Conservation (phyloP, 2,888 invertebrate genomes). For the Vandiemenella viatica region DNA sequence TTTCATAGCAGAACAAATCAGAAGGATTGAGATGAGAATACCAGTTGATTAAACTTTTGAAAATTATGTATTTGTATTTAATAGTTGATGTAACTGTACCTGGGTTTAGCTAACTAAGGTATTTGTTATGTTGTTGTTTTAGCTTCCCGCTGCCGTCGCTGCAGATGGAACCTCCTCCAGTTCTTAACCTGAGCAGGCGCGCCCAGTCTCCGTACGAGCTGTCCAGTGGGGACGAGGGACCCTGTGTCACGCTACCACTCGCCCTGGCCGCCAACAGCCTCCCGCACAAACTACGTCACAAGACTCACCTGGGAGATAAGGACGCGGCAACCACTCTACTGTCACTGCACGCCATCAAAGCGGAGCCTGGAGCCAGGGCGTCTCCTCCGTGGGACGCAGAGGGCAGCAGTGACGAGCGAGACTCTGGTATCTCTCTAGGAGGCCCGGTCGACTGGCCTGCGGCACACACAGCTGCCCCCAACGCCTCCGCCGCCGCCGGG, state of each 20-base stretch:
- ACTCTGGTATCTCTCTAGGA: slow-evolving; percentile 76
- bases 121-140: too few relatives aligned
- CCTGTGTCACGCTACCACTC: slow-evolving; percentile 16
- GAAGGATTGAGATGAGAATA: too few relatives aligned
- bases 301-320: slow-evolving; percentile 77
- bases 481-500: slow-evolving; percentile 12
- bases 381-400: slow-evolving; percentile 79
- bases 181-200: slow-evolving; percentile 31
- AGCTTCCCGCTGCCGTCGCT: background rate
- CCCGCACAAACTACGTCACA: slow-evolving; percentile 82
- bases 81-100: too few relatives aligned
- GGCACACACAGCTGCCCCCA: slow-evolving; percentile 24
- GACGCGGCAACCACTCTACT: slow-evolving; percentile 64
- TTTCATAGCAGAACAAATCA: too few relatives aligned
- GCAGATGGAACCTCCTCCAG: slow-evolving; percentile 8
- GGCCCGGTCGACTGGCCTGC: slow-evolving; percentile 27
- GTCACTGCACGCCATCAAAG: slow-evolving; percentile 73
- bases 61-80: too few relatives aligned
- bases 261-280: slow-evolving; percentile 59
- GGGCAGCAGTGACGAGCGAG: slow-evolving; percentile 78
- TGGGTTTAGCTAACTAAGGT: too few relatives aligned
- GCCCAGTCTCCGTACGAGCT: slow-evolving; percentile 67
- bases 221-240: slow-evolving; percentile 45
- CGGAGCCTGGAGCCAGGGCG: slow-evolving; percentile 64
- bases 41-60: too few relatives aligned